Evolutionary conservation across 2,797 vertebrate species (phyloP).

Genomic region (Sebastes cheni): DNA sequence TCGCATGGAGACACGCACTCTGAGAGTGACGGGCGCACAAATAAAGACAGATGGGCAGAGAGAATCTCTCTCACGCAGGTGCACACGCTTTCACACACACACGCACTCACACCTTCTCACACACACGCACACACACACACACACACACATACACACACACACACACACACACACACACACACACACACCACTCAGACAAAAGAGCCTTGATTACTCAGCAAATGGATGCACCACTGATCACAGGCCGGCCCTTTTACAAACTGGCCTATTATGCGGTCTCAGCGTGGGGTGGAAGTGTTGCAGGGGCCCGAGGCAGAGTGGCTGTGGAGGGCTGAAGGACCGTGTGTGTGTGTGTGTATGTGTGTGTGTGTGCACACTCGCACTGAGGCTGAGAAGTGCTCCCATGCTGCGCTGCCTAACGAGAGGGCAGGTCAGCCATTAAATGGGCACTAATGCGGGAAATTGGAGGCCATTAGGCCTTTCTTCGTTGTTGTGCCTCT

Average conservation of each 20-base stretch:
- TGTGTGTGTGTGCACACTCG: conserved; percentile 12
- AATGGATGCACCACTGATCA: conserved; percentile 73
- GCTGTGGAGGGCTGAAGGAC: conserved; percentile 38
- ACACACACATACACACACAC: conserved; percentile 34
- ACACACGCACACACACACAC: conserved; percentile 4
- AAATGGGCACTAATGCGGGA: conserved; percentile 84
- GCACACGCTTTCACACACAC: conserved; percentile 15
- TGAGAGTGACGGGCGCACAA: conserved; percentile 21
- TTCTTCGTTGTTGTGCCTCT: conserved; percentile 77
- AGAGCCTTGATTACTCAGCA: conserved; percentile 71
- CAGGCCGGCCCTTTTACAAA: conserved; percentile 68
- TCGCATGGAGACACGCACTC: conserved; percentile 29
- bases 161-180: background rate
- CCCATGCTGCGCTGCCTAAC: conserved; percentile 77
- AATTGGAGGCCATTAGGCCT: conserved; percentile 82
- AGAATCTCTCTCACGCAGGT: conserved; percentile 20
- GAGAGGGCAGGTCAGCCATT: conserved; percentile 81
- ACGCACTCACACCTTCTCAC: background rate
- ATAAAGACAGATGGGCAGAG: conserved; percentile 54
- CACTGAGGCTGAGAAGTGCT: conserved; percentile 67
- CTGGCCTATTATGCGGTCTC: conserved; percentile 71
- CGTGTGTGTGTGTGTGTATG: conserved; percentile 19
- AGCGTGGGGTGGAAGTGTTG: conserved; percentile 75
- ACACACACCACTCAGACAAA: conserved; percentile 63
- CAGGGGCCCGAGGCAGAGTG: conserved; percentile 53